Base-by-base conservation (phyloP, 2,888 invertebrate species). In the Drosophila buzzatii region DNA sequence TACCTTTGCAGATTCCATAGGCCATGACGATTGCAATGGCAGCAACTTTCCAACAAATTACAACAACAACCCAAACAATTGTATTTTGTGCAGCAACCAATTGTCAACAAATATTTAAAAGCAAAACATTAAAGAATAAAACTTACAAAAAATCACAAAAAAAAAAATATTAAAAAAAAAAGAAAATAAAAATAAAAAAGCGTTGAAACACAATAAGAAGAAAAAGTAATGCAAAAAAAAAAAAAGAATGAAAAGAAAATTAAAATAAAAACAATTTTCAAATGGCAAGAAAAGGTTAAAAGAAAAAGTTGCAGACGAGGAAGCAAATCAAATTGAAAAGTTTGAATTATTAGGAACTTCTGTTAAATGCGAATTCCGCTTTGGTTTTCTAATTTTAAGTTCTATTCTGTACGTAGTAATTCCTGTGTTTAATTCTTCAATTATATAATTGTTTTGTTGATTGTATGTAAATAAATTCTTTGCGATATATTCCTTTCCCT, bases 1-100 rank as follows among this genome's bases (percentile, higher is more conserved):
- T 62, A 41, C 45, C 27, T 58, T 58, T 90, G 31, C 94, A 96
- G 96, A 94, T 96, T 95, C 94, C 96, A 96, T 94, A 95, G 96
- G 95, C 96, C 96, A 96, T 96, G 96, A 96, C 96, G 95, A 94
- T 95, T 95, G 95, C 93, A 93, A 93, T 92, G 92, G 93, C 90
- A 86, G 82, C 82, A 90, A 90, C 81, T 90, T 91, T 90, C 87
- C 85, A 89, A 81, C 79, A 90, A 88, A 89, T 74, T 88, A 77
- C 89, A 81, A 62, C 64, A 73, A 37, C 69, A 75, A 53, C 67
- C 79, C 86, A 88, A 88, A 78, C 79, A 91, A 89, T 81, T 85
- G 88, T 89, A 87, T 90, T 89, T 91, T 89, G 85, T 87, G 89
- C 91, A 91, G 76, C 89, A 90, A 82, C 76, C 84, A 84, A 82